Evolutionary conservation across 2,888 invertebrate species (phyloP), one percentile per base, ranked within the genome.

Genomic region (Ophioninae sp.): DNA sequence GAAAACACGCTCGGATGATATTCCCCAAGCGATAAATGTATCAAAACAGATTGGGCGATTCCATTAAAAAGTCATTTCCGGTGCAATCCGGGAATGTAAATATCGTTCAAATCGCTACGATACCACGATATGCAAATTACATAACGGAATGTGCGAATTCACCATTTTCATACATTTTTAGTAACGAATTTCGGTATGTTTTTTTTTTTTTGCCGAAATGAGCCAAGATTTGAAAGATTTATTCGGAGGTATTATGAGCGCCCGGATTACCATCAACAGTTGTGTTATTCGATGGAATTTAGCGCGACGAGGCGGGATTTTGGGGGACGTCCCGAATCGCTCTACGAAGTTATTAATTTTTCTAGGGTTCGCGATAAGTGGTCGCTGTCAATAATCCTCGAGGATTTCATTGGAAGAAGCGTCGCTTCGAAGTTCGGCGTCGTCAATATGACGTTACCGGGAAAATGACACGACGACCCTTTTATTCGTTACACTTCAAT

Each of bases 401-500:
- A 23, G 13, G 23, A 17, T 69, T 56, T 57, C 7, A 17, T 13
- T 57, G 41, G 7, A 50, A 68, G 7, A 50, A 68, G 7, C 21
- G 17, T n/a, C n/a, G 10, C 41, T 39, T 3, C 64, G 17, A 64
- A 64, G 37, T 64, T 64, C 20, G 8, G 20, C n/a, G n/a, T 39
- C n/a, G 39, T 65, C 7, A 39, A 65, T 39, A 65, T 59, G 20
- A 59, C 23, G n/a, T 67, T 67, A n/a, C 8, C 67, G 41, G 20
- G 21, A n/a, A 17, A 17, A 67, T 67, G 67, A 30, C 67, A 56
- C 44, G 17, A 13, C 56, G 23, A 41, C 57, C 72, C 50, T 74
- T 64, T 50, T 50, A n/a, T 23, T 64, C 13, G 62, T 50, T n/a
- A 44, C 2, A 21, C 37, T 20, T 39, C 61, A 39, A 62, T 62